phyloP scores from a whole-genome alignment of 2,888 invertebrate species.

The Diarsia brunnea region DNA sequence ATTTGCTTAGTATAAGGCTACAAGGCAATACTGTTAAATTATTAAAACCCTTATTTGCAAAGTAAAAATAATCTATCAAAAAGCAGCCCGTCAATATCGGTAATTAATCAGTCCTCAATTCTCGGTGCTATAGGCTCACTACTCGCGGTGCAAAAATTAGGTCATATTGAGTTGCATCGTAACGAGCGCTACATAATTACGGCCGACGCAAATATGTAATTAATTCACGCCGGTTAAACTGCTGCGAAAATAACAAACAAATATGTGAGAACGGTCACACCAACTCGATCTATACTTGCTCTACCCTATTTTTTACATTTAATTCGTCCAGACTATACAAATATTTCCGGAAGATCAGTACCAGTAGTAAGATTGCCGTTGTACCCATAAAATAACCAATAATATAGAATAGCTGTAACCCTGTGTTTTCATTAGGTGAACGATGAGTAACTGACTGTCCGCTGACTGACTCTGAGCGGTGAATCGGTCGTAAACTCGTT shows the following conservation, averaged over 20 bases:
- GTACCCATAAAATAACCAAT: neutral
- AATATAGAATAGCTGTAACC: neutral
- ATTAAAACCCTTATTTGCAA: neutral
- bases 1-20: neutral
- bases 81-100: slow-evolving; percentile 43
- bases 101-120: slow-evolving; percentile 73
- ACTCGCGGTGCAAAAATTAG: slow-evolving; percentile 76
- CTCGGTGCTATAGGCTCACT: slow-evolving; percentile 61
- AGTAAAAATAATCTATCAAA: slow-evolving; percentile 50
- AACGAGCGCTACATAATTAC: slow-evolving; percentile 80
- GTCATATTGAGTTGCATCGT: slow-evolving; percentile 80
- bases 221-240: slow-evolving; percentile 80
- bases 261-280: slow-evolving; percentile 65
- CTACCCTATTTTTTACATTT: slow-evolving; percentile 55
- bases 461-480: neutral
- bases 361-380: too few species aligned
- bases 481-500: neutral
- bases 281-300: slow-evolving; percentile 61
- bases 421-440: neutral
- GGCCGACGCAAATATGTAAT: slow-evolving; percentile 80
- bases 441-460: neutral
- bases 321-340: too few species aligned
- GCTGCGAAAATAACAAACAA: slow-evolving; percentile 69
- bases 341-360: too few species aligned
- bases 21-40: neutral